Evolutionary conservation across 2,888 invertebrate genomes (phyloP).

Genomic region (Clivina fossor): DNA sequence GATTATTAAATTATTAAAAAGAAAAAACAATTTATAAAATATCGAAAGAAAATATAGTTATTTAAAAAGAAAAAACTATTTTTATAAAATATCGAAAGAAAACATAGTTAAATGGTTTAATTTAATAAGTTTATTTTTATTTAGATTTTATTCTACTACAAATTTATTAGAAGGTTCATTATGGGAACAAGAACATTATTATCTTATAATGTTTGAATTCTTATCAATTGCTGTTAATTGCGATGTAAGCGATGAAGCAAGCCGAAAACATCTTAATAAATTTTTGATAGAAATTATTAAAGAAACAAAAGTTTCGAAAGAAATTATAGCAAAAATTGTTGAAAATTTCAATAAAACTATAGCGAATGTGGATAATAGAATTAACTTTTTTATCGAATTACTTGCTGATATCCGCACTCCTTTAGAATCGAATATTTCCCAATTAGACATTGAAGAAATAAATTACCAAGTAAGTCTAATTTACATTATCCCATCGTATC

Average conservation of each 20-base stretch:
- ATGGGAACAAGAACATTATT: conserved; percentile 15
- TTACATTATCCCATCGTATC: too few relatives aligned
- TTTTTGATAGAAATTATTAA: conserved; percentile 16
- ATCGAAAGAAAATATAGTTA: too few relatives aligned
- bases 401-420: conserved; percentile 23
- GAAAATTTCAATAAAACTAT: conserved; percentile 12
- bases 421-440: conserved; percentile 2
- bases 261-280: conserved; percentile 2
- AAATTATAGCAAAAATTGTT: conserved; percentile 13
- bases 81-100: too few relatives aligned
- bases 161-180: conserved; percentile 4
- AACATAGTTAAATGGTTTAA: too few relatives aligned
- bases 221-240: conserved; percentile 4
- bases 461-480: too few relatives aligned
- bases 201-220: conserved; percentile 12
- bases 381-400: conserved; percentile 18
- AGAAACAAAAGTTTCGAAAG: conserved; percentile 17
- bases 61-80: too few relatives aligned
- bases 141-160: conserved; percentile 15
- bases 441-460: conserved; percentile 11
- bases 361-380: conserved; percentile 14
- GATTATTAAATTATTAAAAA: too few relatives aligned
- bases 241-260: conserved; percentile 22
- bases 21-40: too few relatives aligned
- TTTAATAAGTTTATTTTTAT: too few relatives aligned